Base-by-base conservation (phyloP, 2,888 invertebrate genomes). In the Melieria omissa region DNA sequence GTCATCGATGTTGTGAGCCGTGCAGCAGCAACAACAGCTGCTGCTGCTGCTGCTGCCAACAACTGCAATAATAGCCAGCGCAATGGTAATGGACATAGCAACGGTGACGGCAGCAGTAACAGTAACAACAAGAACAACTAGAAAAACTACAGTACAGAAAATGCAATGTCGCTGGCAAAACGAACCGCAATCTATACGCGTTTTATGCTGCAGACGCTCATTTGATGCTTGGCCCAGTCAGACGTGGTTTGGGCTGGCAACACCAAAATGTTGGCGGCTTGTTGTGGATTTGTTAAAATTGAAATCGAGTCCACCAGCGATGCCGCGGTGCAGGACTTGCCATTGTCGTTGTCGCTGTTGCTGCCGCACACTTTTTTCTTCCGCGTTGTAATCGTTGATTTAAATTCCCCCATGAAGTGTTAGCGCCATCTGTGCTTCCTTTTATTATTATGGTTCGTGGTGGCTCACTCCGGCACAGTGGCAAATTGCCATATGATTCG, bases 271-370 rank as follows among this genome's bases (percentile, higher is more conserved):
- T 52, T 52, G 12, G 29, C 1, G 29, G 29, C 29, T 29, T 29
- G 2, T 29, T 29, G 65, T 41, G 57, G 57, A 57, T 57, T 57
- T 65, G 46, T 57, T 66, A 16, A 57, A 66, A 66, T 66, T 66
- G 65, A 66, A 66, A 66, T 57, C 57, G 57, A 41, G 65, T 66
- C 47, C 55, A 66, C 57, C 55, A 57, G 55, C 55, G 45, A 57
- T 57, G 29, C 29, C 29, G 29, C 29, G 29, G 29, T 29, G 29
- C 29, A 29, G 29, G 29, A 29, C 29, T 29, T 29, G 29, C 29
- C 29, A 29, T 29, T 29, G 29, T 29, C 29, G 29, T 29, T 64
- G 52, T 46, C 29, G 55, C 52, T 64, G 52, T 52, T 41, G 42
- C n/a, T 10, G 29, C 9, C 5, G 41, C 60, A 8, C 9, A n/a